Base-by-base conservation (phyloP, 1,140 invertebrate genomes). In the Polyergus mexicanus region DNA sequence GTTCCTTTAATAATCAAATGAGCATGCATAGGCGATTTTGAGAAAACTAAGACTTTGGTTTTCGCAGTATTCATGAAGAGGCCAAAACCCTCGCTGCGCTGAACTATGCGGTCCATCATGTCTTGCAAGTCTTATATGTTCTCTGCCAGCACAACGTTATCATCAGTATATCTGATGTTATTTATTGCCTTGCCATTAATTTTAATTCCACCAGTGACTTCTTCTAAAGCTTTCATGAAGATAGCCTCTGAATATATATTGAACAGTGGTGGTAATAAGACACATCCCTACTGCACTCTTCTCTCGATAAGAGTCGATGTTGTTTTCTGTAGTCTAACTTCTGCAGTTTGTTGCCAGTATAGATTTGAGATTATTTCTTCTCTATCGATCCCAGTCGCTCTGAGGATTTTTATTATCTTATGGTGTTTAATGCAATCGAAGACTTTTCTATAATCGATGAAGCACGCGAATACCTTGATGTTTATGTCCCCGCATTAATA, bases 311-410 rank as follows among this genome's bases (percentile, higher is more conserved):
- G 13, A 11, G 16, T 38, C 28, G 28, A 35, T 0, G 16, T 35
- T 10, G 8, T 13, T 35, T 7, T 63, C 28, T 16, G n/a, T n/a
- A 32, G 25, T 35, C 7, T 76, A 10, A 13, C 13, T 35, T 44
- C 38, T 35, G 41, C 28, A 47, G 13, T 41, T 62, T 74, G 35
- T 47, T 71, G 44, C 25, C 22, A 75, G 51, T 63, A 84, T 47
- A 77, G n/a, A 16, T 68, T 68, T 68, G 65, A 68, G 19, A 68
- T 68, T 44, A 69, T 38, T 58, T 63, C 25, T n/a, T 58, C 13
- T 19, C 19, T n/a, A 1, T 8, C 19, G 13, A 56, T 5, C 5
- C 47, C 22, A 32, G 13, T 60, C 16, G 16, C 11, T 25, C 8
- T 2, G 11, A 41, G 38, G 38, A 41, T 41, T 7, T 41, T 7